phyloP scores from a whole-genome alignment of 2,113 vertebrate species.

The Semnornis frantzii region DNA sequence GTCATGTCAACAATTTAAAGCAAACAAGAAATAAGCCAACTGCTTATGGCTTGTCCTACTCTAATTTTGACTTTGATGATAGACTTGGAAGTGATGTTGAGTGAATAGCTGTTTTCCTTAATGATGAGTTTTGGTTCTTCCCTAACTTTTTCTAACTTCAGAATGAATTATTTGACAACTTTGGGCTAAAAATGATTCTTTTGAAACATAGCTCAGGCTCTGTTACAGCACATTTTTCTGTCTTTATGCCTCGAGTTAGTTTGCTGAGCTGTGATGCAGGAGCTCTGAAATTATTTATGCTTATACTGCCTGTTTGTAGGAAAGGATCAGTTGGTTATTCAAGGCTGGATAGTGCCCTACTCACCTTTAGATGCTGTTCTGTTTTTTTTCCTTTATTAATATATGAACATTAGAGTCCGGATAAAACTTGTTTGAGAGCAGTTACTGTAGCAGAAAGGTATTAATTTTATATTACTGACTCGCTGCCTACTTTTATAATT shows the following conservation, averaged over 20 bases:
- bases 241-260: not conserved
- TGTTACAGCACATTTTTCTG: not conserved
- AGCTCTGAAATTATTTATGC: not conserved
- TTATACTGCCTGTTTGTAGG: not conserved
- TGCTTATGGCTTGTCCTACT: not conserved
- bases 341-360: not conserved
- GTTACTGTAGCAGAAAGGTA: not conserved
- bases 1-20: not conserved
- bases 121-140: not conserved
- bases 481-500: not conserved
- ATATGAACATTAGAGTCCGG: not conserved
- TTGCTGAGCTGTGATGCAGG: not conserved
- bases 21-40: not conserved
- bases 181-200: not conserved
- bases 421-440: not conserved
- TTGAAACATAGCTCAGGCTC: not conserved
- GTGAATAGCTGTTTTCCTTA: not conserved
- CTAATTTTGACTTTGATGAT: not conserved
- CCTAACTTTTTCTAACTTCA: not conserved
- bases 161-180: not conserved
- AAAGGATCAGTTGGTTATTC: not conserved
- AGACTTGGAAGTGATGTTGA: not conserved
- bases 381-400: not conserved
- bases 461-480: not conserved
- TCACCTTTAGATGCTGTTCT: not conserved